Evolutionary conservation across 1,140 invertebrate genomes (phyloP).

Genomic region (Orius insidiosus): DNA sequence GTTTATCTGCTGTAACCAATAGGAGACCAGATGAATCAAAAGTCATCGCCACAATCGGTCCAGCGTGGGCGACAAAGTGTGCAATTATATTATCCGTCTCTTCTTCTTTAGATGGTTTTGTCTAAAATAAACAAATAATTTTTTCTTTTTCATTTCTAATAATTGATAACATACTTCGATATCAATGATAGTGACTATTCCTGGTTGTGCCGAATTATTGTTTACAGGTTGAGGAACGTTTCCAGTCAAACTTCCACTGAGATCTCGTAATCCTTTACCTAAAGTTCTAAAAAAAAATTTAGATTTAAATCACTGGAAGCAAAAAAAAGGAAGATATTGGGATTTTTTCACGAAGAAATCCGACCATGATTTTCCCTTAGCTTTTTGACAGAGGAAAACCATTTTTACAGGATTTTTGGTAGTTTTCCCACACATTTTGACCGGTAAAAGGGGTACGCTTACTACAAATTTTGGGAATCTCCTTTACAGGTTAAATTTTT

Average conservation of each 20-base stretch:
- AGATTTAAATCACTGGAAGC: no score
- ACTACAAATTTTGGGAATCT: no score
- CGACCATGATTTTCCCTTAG: no score
- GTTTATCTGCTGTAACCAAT: conserved; percentile 77
- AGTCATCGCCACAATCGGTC: conserved; percentile 73
- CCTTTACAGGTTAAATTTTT: no score
- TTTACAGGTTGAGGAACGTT: conserved; percentile 19
- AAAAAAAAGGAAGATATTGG: no score
- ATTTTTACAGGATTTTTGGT: no score
- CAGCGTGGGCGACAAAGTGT: conserved; percentile 86
- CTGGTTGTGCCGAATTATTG: conserved; percentile 34
- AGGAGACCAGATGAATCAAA: conserved; percentile 87
- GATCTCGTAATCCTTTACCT: conserved; percentile 63
- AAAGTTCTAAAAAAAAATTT: conserved; percentile 31
- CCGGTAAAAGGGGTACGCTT: no score
- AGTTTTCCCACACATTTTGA: no score
- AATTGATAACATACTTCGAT: conserved; percentile 37
- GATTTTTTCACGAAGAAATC: no score
- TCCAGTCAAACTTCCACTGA: conserved; percentile 83
- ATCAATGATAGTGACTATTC: conserved; percentile 78
- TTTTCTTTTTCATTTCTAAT: no score
- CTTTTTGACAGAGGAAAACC: no score
- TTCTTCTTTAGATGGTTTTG: conserved; percentile 14
- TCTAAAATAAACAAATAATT: conserved; percentile 15
- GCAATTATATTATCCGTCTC: conserved; percentile 30